Base-by-base conservation (phyloP, 2,888 invertebrate species). In the Saturnia pavonia region DNA sequence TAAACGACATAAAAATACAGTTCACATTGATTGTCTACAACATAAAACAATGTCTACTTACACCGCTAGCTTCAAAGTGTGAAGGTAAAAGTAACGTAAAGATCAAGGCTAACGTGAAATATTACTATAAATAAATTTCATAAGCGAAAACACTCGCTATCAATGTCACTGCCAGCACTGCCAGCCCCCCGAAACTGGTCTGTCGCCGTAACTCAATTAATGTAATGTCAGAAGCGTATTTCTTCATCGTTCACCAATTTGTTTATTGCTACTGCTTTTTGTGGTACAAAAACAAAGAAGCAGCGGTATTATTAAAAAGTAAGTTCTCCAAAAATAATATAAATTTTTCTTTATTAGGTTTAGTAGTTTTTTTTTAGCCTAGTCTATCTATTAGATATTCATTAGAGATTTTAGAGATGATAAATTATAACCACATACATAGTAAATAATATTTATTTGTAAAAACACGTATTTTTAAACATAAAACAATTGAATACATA, bases 161-260 rank as follows among this genome's bases (percentile, higher is more conserved):
- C 65, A 65, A 65, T 65, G 65, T 65, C 65, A 65, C 65, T 65
- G 65, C 65, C 65, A 65, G 65, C 65, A 65, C 65, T 65, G 65
- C 65, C 65, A 65, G 65, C 65, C 65, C 65, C 65, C 19, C 65
- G 40, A 65, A 65, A 65, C 65, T 65, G 65, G 65, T 65, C 40
- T 40, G 65, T 40, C 65, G 40, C 40, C 40, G 34, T 65, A 65
- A 65, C 65, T 65, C 65, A 65, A 65, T 65, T 65, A 65, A 65
- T n/a, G n/a, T 65, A 65, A 65, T 65, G 65, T 65, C 65, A 65
- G 34, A 40, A 65, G 22, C 57, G 27, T 65, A 65, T 65, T 65
- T 65, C 65, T 65, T 40, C 65, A 65, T 65, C 65, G 65, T 65
- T 65, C 65, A 40, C 65, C 65, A 40, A 65, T 65, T 65, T 65